These are phyloP conservation scores for Eulemur rufifrons DNA, from an alignment of 2,113 vertebrate genomes.

Conservation along the genomic window DNA sequence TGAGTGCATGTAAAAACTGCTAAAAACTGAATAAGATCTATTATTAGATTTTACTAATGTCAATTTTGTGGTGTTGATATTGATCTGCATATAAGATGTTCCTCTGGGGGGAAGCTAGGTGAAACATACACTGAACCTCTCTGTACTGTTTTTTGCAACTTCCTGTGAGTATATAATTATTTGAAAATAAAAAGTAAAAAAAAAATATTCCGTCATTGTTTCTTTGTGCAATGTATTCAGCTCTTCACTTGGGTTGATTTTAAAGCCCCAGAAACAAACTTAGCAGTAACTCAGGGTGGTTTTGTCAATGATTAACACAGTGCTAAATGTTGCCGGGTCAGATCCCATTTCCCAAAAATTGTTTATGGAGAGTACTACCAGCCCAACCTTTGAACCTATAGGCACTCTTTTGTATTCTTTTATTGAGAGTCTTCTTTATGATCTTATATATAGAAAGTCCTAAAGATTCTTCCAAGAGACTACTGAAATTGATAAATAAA, in stretches of 20 bases:
- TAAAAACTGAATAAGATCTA: neutral
- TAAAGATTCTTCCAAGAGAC: no score
- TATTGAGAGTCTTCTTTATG: neutral
- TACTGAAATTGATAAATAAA: no score
- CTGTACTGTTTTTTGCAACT: neutral
- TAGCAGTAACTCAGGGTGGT: conserved; percentile 4
- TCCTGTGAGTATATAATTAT: conserved; percentile 30
- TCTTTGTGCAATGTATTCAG: neutral
- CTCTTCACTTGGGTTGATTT: neutral
- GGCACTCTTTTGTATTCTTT: conserved; percentile 18
- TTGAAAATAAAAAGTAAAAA: conserved; percentile 13
- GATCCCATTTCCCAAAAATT: neutral
- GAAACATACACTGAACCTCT: neutral
- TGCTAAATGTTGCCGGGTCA: conserved; percentile 46
- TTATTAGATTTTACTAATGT: neutral
- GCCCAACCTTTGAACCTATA: neutral
- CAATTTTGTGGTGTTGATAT: neutral
- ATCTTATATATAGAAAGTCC: no score
- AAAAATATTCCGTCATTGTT: neutral
- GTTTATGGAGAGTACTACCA: neutral
- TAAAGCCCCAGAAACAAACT: conserved; percentile 27
- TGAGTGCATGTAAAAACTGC: neutral
- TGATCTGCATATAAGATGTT: neutral
- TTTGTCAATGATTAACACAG: conserved; percentile 16
- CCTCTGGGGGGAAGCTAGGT: neutral